phyloP scores from a whole-genome alignment of 2,888 invertebrate genomes.

The Seladonia tumulorum region DNA sequence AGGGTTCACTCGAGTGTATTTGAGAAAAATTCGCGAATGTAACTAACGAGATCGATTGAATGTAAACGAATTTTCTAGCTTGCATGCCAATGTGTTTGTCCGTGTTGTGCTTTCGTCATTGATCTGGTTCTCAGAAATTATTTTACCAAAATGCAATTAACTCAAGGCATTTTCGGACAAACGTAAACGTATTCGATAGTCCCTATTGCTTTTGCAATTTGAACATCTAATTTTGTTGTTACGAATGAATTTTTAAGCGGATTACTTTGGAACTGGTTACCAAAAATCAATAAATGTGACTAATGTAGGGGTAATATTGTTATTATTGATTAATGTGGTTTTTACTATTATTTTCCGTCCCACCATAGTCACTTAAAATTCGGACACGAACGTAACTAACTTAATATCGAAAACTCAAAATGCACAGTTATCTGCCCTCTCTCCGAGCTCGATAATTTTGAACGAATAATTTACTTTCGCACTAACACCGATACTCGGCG shows the following conservation, averaged over 20 bases:
- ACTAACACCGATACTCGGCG: slow-evolving; percentile 1
- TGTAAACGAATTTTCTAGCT: too few species aligned
- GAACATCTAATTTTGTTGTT: too few species aligned
- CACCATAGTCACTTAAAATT: neutral
- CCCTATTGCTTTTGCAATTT: too few species aligned
- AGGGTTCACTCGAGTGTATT: neutral
- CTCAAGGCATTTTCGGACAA: neutral
- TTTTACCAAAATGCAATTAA: neutral
- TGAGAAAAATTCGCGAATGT: neutral
- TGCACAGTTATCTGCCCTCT: slow-evolving; percentile 8
- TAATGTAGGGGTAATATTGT: neutral
- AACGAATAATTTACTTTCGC: slow-evolving; percentile 13
- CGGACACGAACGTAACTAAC: neutral
- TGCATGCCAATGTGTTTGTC: too few species aligned
- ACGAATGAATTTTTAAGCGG: too few species aligned
- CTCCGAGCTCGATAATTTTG: slow-evolving; percentile 1
- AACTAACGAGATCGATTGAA: neutral
- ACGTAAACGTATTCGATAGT: neutral
- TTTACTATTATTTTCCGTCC: neutral
- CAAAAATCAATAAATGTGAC: too few species aligned
- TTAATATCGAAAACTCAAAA: neutral
- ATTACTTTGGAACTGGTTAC: too few species aligned
- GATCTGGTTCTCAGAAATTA: neutral
- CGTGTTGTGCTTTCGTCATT: neutral
- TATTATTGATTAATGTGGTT: neutral